These are phyloP conservation scores for Lasioglossum malachurum DNA, from an alignment of 2,888 invertebrate genomes.

Conservation along the genomic window DNA sequence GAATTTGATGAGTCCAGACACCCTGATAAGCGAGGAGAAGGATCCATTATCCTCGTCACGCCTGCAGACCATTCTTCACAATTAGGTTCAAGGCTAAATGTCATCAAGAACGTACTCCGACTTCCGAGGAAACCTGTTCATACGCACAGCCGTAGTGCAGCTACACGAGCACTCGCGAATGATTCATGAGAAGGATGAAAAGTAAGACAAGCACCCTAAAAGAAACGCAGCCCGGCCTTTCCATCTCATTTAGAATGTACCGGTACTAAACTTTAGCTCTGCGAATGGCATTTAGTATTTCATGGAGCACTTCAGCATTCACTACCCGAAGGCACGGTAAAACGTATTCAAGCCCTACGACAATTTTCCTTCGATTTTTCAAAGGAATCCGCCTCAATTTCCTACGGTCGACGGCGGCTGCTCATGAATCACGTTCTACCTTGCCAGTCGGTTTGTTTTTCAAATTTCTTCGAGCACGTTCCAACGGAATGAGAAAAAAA, in stretches of 20 bases:
- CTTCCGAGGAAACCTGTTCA: slow-evolving; percentile 49
- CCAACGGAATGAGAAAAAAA: not conserved
- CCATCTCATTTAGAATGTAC: slow-evolving; percentile 59
- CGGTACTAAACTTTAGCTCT: slow-evolving; percentile 60
- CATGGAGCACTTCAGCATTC: slow-evolving; percentile 44
- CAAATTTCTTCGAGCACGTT: not conserved
- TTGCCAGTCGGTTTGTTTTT: not conserved
- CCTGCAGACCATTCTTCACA: slow-evolving; percentile 17
- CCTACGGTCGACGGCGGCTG: too few relatives aligned
- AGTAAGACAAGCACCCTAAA: slow-evolving; percentile 71
- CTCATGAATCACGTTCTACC: slow-evolving; percentile 6
- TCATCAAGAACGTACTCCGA: slow-evolving; percentile 52
- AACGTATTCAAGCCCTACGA: slow-evolving; percentile 32
- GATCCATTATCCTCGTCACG: slow-evolving; percentile 18
- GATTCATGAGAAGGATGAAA: slow-evolving; percentile 60
- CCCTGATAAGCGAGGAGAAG: not conserved
- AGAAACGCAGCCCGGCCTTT: slow-evolving; percentile 49
- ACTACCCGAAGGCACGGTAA: slow-evolving; percentile 15
- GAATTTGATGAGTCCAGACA: not conserved
- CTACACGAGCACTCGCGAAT: slow-evolving; percentile 39
- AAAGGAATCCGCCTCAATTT: not conserved
- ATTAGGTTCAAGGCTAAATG: slow-evolving; percentile 70
- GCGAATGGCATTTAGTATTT: slow-evolving; percentile 58
- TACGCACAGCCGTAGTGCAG: slow-evolving; percentile 21
- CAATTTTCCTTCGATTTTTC: slow-evolving; percentile 44